Conservation (phyloP, 2,888 invertebrate species). For the Petrophora chlorosata region DNA sequence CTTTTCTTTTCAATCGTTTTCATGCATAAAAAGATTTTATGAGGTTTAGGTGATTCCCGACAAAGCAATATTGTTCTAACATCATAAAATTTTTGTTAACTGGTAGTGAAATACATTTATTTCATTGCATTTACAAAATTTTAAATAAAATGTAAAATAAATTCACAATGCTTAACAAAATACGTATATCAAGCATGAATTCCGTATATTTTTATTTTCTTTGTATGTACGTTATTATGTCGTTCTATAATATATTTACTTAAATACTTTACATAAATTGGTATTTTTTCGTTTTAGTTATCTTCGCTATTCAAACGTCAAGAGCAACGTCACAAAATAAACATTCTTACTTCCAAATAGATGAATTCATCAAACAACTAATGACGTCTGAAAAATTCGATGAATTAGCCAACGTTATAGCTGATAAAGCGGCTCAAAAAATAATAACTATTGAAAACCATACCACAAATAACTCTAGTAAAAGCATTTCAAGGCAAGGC, state of each 20-base stretch:
- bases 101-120: no score
- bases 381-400: slow-evolving; percentile 47
- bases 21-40: no score
- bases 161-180: neutral
- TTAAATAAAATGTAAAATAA: neutral
- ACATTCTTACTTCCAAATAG: slow-evolving; percentile 31
- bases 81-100: no score
- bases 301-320: neutral
- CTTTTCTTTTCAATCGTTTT: no score
- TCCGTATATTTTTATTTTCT: neutral
- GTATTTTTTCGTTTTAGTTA: neutral
- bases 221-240: neutral
- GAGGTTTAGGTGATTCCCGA: no score
- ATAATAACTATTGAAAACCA: slow-evolving; percentile 33
- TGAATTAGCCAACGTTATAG: slow-evolving; percentile 48
- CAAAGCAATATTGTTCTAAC: no score
- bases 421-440: slow-evolving; percentile 49
- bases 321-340: neutral
- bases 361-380: slow-evolving; percentile 47
- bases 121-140: no score
- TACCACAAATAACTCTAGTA: slow-evolving; percentile 1
- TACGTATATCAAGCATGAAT: neutral
- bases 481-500: neutral
- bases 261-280: neutral
- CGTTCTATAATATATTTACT: neutral